Percentiles rank a stretch among this genome's conserved stretches.
These are phyloP conservation scores for Zygogramma bicolorata DNA, from an alignment of 2,888 invertebrate genomes.

Conservation along the genomic window DNA sequence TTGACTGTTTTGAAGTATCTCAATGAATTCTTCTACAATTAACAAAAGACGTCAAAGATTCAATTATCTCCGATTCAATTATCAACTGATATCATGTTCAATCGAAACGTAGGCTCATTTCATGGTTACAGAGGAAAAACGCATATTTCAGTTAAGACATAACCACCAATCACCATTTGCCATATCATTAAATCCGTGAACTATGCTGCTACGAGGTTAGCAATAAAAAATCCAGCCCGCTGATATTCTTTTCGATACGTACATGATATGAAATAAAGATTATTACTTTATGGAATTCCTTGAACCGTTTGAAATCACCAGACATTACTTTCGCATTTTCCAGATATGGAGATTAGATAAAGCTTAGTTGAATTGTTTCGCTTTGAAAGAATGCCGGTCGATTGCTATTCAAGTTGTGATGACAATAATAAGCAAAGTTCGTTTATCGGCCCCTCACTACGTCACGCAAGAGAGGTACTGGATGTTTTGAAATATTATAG, in stretches of 20 bases:
- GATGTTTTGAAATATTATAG: neutral
- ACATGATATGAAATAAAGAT: constrained; percentile 41
- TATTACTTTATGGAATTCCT: constrained; percentile 33
- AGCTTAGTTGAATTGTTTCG: constrained; percentile 29
- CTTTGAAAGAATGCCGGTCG: constrained; percentile 26
- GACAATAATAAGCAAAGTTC: neutral
- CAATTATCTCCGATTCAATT: too few species aligned
- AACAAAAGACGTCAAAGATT: too few species aligned
- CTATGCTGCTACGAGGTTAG: neutral
- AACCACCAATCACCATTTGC: neutral
- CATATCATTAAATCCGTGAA: neutral
- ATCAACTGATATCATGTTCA: neutral
- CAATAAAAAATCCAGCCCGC: constrained; percentile 24
- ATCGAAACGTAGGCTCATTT: neutral
- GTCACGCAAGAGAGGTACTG: constrained; percentile 1
- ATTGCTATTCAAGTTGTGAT: constrained; percentile 20
- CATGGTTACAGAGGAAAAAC: neutral
- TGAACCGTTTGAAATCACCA: constrained; percentile 32
- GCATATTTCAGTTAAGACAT: neutral
- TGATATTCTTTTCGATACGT: constrained; percentile 37
- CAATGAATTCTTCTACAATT: too few species aligned
- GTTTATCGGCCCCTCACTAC: neutral
- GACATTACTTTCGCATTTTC: constrained; percentile 29
- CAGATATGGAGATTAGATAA: constrained; percentile 13
- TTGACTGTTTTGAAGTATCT: too few species aligned